A percentile compares a stretch with the other conserved stretches of the same genome.
phyloP scores from a whole-genome alignment of 2,113 vertebrate species.

The Nesoenas mayeri region DNA sequence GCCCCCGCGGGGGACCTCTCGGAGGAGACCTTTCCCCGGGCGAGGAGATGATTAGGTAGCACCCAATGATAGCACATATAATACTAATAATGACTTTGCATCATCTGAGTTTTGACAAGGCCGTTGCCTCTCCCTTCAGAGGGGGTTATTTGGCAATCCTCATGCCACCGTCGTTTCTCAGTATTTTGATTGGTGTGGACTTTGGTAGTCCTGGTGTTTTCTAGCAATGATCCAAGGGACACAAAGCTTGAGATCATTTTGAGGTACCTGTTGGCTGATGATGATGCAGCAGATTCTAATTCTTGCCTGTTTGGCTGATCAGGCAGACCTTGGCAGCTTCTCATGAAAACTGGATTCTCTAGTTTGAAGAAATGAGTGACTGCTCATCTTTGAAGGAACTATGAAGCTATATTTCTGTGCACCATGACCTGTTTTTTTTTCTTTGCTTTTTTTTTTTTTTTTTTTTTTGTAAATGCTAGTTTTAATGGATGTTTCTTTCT shows the following conservation, averaged over 20 bases:
- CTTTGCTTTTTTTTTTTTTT: too few relatives aligned
- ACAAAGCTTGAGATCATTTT: background rate
- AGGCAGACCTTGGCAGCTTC: background rate
- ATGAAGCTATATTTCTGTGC: background rate
- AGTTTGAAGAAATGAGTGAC: background rate
- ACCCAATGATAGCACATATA: accelerated
- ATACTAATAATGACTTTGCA: accelerated
- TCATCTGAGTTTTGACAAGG: accelerated
- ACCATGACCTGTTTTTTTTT: background rate
- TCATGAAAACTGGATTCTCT: background rate
- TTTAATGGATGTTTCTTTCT: background rate
- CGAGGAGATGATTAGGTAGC: accelerated
- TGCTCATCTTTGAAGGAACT: background rate
- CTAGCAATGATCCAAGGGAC: background rate
- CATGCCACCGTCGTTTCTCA: accelerated
- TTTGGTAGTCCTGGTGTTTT: background rate
- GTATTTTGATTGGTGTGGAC: accelerated
- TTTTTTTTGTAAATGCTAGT: background rate
- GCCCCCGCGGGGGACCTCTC: background rate
- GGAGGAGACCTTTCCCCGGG: background rate
- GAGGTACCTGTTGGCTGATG: background rate
- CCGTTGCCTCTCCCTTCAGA: accelerated
- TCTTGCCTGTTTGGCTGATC: background rate
- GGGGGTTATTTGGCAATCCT: background rate
- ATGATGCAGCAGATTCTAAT: background rate